Evolutionary conservation across 2,113 vertebrate species (phyloP).

Genomic region (Onychostruthus taczanowskii): DNA sequence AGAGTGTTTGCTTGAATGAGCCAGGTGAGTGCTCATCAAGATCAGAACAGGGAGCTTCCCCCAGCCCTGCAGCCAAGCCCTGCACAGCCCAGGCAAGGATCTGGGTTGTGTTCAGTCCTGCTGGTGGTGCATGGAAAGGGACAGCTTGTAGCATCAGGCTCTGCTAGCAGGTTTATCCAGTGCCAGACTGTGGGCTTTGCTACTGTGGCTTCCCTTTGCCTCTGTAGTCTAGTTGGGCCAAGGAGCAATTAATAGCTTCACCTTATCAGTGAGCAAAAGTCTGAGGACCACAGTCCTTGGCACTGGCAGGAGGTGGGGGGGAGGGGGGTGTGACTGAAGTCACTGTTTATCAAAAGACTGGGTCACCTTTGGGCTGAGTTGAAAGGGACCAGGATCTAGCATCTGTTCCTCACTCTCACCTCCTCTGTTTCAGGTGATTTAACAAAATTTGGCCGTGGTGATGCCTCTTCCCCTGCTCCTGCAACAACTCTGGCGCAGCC

Average conservation of each 20-base stretch:
- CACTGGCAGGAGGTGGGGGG: background rate
- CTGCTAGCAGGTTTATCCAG: background rate
- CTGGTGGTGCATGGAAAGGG: background rate
- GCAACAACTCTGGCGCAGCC: constrained; percentile 93
- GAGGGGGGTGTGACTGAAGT: background rate
- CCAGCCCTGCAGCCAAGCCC: background rate
- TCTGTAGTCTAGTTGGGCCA: background rate
- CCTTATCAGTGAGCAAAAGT: background rate
- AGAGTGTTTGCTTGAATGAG: background rate
- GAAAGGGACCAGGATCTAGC: accelerated
- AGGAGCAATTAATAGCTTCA: background rate
- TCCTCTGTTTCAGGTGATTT: constrained; percentile 79
- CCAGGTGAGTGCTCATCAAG: background rate
- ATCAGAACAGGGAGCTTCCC: background rate
- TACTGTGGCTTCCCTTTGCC: background rate
- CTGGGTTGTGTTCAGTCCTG: background rate
- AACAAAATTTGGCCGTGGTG: constrained; percentile 93
- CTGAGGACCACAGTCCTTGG: background rate
- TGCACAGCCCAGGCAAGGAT: background rate
- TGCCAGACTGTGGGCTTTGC: background rate
- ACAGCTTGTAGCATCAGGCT: background rate
- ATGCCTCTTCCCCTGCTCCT: constrained; percentile 91
- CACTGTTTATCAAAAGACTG: background rate
- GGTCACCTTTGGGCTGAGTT: background rate
- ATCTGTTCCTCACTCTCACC: background rate